Evolutionary conservation across 2,113 vertebrate species (phyloP).

Genomic region (Drymodes brunneopygia): DNA sequence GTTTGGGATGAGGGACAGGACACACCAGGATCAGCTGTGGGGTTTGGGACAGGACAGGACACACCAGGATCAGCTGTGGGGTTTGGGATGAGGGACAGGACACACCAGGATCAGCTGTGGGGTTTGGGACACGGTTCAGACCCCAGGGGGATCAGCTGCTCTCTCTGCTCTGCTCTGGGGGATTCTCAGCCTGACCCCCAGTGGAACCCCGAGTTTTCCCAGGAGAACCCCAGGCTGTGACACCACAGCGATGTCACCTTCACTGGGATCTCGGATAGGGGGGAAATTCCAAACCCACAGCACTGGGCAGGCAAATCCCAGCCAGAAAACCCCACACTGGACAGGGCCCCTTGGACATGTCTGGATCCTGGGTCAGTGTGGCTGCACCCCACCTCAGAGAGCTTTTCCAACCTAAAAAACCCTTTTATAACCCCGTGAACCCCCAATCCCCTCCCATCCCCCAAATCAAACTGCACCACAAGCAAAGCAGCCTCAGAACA

Average conservation of each 20-base stretch:
- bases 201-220: neutral
- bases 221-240: neutral
- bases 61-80: neutral
- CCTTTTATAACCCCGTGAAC: accelerated
- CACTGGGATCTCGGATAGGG: neutral
- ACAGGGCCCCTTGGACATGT: neutral
- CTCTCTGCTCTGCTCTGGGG: neutral
- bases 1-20: too few species aligned
- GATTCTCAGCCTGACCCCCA: neutral
- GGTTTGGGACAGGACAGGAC: too few species aligned
- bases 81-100: neutral
- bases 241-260: neutral
- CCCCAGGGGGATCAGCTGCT: neutral
- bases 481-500: accelerated
- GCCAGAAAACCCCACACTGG: neutral
- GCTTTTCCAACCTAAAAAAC: neutral
- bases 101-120: neutral
- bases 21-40: too few species aligned
- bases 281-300: neutral
- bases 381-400: neutral
- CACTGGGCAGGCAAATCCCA: neutral
- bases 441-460: neutral
- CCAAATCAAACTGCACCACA: neutral
- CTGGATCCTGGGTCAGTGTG: neutral
- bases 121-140: neutral